Evolutionary conservation across 1,140 invertebrate species (phyloP).

Genomic region (Lepidurus apus): DNA sequence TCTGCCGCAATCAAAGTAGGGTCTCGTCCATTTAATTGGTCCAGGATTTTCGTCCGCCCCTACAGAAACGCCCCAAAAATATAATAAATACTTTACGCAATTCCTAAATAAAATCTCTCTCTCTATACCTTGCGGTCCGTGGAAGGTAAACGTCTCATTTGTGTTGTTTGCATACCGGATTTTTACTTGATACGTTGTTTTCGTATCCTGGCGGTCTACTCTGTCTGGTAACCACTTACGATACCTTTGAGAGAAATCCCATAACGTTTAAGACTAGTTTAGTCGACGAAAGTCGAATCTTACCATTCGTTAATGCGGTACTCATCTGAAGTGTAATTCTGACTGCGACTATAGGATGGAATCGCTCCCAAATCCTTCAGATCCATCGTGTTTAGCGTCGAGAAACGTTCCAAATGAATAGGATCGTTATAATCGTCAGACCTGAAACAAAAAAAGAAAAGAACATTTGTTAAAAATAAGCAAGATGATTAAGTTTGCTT

Average conservation of each 20-base stretch:
- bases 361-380: slow-evolving; percentile 78
- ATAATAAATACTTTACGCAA: background rate
- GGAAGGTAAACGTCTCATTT: slow-evolving; percentile 90
- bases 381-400: slow-evolving; percentile 80
- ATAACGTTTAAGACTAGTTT: background rate
- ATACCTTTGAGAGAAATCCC: slow-evolving; percentile 51
- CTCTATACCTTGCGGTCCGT: slow-evolving; percentile 68
- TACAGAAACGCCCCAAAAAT: slow-evolving; percentile 37
- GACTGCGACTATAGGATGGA: slow-evolving; percentile 60
- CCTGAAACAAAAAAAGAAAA: slow-evolving; percentile 46
- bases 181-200: slow-evolving; percentile 80
- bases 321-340: slow-evolving; percentile 83
- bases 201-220: slow-evolving; percentile 81
- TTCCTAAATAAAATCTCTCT: background rate
- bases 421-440: slow-evolving; percentile 92
- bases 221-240: slow-evolving; percentile 80
- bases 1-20: slow-evolving; percentile 94
- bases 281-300: slow-evolving; percentile 35
- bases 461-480: background rate
- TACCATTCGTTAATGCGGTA: slow-evolving; percentile 93
- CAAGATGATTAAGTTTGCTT: background rate
- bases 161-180: slow-evolving; percentile 93
- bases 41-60: slow-evolving; percentile 79
- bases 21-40: slow-evolving; percentile 86
- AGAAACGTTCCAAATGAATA: slow-evolving; percentile 83